Percentiles rank a stretch among this genome's conserved stretches.
phyloP scores from a whole-genome alignment of 2,797 vertebrate genomes.

The Channallabes apus region DNA sequence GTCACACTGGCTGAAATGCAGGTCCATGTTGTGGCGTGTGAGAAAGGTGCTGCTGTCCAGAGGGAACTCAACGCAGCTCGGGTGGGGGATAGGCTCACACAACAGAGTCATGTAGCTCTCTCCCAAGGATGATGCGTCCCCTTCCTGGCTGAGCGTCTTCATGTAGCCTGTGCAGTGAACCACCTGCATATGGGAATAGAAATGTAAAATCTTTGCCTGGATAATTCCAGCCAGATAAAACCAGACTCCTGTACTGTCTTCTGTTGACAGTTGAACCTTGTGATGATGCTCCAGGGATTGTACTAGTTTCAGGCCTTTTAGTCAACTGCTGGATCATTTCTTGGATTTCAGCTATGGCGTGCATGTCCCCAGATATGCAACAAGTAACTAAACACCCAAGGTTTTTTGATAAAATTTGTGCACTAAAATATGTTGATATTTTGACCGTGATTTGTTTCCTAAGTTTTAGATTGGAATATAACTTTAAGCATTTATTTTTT shows the following conservation, averaged over 20 bases:
- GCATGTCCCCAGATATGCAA: no score
- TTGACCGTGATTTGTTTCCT: no score
- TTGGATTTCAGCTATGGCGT: not conserved
- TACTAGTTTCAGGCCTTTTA: not conserved
- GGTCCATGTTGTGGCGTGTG: slow-evolving; percentile 86
- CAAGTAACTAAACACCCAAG: no score
- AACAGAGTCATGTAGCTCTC: slow-evolving; percentile 80
- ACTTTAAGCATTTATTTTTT: no score
- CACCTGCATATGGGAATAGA: slow-evolving; percentile 68
- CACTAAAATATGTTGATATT: no score
- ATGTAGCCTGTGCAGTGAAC: slow-evolving; percentile 85
- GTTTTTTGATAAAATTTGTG: no score
- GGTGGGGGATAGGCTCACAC: slow-evolving; percentile 87
- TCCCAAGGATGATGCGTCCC: slow-evolving; percentile 55
- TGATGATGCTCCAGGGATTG: not conserved
- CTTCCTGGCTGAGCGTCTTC: slow-evolving; percentile 57
- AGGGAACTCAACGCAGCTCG: slow-evolving; percentile 82
- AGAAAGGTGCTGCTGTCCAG: slow-evolving; percentile 83
- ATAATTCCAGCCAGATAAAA: not conserved
- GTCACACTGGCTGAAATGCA: slow-evolving; percentile 87
- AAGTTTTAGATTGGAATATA: no score
- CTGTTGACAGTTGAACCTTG: not conserved
- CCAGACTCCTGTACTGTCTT: not conserved
- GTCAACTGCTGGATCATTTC: not conserved
- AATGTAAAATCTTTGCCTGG: not conserved